Percentiles rank a stretch among this genome's conserved stretches.
Conservation (phyloP, 1,140 invertebrate genomes). For the Aleiodes sp. region DNA sequence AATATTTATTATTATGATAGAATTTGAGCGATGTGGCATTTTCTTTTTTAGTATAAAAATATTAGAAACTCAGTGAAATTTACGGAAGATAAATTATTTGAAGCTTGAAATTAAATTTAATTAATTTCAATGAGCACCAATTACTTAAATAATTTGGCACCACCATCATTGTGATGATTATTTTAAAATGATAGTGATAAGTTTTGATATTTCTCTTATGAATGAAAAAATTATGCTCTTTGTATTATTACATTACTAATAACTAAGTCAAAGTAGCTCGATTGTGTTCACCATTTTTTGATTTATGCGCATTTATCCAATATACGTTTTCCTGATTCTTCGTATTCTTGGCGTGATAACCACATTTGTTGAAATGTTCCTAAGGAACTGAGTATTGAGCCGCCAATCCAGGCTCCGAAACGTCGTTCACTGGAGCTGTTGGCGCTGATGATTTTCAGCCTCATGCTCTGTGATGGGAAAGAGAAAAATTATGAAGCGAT, state of each 20-base stretch:
- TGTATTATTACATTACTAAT: neutral
- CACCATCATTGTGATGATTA: too few species aligned
- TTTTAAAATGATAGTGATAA: too few species aligned
- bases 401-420: conserved; percentile 96
- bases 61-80: neutral
- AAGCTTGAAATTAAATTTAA: neutral
- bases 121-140: neutral
- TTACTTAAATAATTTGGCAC: neutral
- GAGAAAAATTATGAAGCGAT: conserved; percentile 6
- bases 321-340: conserved; percentile 91
- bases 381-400: conserved; percentile 93
- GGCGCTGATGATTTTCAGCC: conserved; percentile 86
- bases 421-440: conserved; percentile 84
- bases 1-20: neutral
- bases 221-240: neutral
- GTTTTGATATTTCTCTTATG: too few species aligned
- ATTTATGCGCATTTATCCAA: conserved; percentile 75
- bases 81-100: neutral
- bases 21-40: neutral
- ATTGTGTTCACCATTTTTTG: too few species aligned
- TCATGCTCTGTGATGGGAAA: conserved; percentile 73
- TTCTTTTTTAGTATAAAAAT: neutral
- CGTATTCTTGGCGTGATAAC: conserved; percentile 97
- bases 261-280: neutral
- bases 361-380: conserved; percentile 98